phyloP scores from a whole-genome alignment of 2,113 vertebrate species.

The Chloropsis cyanopogon region DNA sequence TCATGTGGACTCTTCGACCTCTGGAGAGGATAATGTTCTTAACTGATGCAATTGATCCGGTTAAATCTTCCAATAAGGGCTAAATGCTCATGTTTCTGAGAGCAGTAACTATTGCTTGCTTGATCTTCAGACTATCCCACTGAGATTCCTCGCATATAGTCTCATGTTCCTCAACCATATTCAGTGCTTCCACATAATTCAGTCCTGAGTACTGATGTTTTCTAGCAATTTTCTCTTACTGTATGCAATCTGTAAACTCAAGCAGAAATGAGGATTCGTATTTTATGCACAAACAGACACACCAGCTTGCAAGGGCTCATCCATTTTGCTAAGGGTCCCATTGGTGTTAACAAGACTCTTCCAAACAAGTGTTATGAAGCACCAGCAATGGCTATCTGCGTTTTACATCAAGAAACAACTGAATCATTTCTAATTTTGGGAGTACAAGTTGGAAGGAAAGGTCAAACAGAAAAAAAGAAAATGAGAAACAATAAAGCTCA shows the following conservation, averaged over 20 bases:
- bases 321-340: neutral
- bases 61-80: neutral
- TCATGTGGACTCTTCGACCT: neutral
- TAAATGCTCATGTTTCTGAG: neutral
- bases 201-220: slow-evolving; percentile 41
- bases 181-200: slow-evolving; percentile 60
- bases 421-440: neutral
- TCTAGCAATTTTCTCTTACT: slow-evolving; percentile 28
- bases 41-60: neutral
- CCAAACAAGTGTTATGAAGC: neutral
- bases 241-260: slow-evolving; percentile 32
- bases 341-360: neutral
- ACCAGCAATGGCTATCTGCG: neutral
- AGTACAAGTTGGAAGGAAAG: neutral
- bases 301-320: neutral
- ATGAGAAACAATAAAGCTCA: neutral
- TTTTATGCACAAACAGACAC: neutral
- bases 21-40: slow-evolving; percentile 10
- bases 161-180: slow-evolving; percentile 53
- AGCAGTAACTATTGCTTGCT: slow-evolving; percentile 11
- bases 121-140: slow-evolving; percentile 50
- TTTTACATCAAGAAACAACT: neutral
- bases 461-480: neutral
- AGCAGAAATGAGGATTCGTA: neutral
- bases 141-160: slow-evolving; percentile 40